Evolutionary conservation across 2,797 vertebrate species (phyloP).

Genomic region (Syngnathus acus): DNA sequence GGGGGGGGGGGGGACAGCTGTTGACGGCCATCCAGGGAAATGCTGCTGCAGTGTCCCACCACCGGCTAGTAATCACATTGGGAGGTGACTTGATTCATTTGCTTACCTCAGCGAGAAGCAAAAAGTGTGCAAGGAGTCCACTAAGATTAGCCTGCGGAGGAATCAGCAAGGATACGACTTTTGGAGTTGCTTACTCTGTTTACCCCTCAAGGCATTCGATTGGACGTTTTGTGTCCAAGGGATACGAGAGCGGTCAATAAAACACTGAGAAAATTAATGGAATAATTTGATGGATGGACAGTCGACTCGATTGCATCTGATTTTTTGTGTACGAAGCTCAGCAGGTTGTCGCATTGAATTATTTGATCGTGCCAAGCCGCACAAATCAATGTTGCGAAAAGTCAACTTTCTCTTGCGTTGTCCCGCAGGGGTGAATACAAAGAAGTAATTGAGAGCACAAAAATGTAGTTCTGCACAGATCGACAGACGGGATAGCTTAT

Average conservation of each 20-base stretch:
- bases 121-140: conserved; percentile 32
- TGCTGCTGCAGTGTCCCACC: conserved; percentile 47
- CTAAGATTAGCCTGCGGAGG: background rate
- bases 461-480: background rate
- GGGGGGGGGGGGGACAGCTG: conserved; percentile 5
- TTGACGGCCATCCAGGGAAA: conserved; percentile 11
- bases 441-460: conserved; percentile 2
- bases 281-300: background rate
- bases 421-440: background rate
- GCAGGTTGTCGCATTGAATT: too few relatives aligned
- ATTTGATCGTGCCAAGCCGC: background rate
- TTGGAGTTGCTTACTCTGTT: background rate
- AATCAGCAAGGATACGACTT: background rate
- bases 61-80: conserved; percentile 43
- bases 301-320: too few relatives aligned
- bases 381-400: background rate
- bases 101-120: conserved; percentile 49
- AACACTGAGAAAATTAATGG: background rate
- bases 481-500: background rate
- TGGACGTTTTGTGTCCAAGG: background rate
- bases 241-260: background rate
- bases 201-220: background rate
- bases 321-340: too few relatives aligned
- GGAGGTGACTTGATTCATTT: conserved; percentile 40
- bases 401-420: background rate